Percentiles rank a stretch among this genome's conserved stretches.
phyloP scores from a whole-genome alignment of 2,797 vertebrate species.

The Phyllotis vaccarum region DNA sequence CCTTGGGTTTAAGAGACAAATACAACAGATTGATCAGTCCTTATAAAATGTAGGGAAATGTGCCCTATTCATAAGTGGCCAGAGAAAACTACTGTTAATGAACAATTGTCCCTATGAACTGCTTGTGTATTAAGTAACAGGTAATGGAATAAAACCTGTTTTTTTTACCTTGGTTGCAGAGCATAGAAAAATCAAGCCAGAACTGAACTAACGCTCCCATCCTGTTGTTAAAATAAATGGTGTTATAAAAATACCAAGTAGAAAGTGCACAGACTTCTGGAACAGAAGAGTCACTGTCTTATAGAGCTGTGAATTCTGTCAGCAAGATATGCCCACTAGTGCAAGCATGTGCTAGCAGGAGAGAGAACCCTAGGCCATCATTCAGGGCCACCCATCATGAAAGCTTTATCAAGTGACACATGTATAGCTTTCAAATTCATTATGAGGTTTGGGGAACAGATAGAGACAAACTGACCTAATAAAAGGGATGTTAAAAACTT shows the following conservation, averaged over 20 bases:
- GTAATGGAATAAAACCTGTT: no score
- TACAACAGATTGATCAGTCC: neutral
- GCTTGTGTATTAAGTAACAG: neutral
- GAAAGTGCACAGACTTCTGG: neutral
- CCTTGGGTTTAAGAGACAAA: neutral
- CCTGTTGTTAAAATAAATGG: neutral
- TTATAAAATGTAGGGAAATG: neutral
- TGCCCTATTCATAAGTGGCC: neutral
- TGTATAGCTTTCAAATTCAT: neutral
- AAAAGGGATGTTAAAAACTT: neutral
- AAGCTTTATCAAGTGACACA: neutral
- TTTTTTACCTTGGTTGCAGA: neutral
- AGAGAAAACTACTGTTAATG: neutral
- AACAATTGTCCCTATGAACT: neutral
- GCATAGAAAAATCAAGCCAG: neutral
- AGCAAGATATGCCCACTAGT: no score
- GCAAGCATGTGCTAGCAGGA: neutral
- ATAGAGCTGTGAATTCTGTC: neutral
- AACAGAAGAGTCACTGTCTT: neutral
- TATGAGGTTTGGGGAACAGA: neutral
- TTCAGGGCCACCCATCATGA: neutral
- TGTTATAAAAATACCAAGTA: neutral
- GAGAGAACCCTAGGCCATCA: neutral
- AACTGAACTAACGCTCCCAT: neutral
- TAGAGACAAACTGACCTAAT: neutral